phyloP scores from a whole-genome alignment of 2,113 vertebrate genomes.

The Vulpes ferrilata region DNA sequence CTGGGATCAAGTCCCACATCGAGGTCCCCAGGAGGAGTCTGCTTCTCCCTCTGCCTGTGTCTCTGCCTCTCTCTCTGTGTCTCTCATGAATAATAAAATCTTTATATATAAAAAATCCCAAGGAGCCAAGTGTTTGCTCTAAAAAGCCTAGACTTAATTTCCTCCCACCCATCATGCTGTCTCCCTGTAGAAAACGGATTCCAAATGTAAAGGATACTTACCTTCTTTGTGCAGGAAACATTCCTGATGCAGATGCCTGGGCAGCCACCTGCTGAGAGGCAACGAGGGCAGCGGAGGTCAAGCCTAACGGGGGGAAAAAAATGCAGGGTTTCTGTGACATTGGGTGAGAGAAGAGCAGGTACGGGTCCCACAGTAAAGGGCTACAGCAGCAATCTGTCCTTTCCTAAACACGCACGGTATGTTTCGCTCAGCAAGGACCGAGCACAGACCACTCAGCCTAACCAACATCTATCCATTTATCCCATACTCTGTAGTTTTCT shows the following conservation, averaged over 20 bases:
- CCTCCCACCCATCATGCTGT: not conserved
- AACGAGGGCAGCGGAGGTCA: slow-evolving; percentile 96
- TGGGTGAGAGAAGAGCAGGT: slow-evolving; percentile 61
- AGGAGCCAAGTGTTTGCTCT: slow-evolving; percentile 20
- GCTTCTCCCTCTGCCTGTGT: too few species aligned
- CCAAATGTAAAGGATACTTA: slow-evolving; percentile 83
- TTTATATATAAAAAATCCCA: too few species aligned
- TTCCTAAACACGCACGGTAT: slow-evolving; percentile 48
- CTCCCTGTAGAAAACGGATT: slow-evolving; percentile 7
- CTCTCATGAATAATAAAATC: too few species aligned
- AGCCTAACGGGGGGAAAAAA: slow-evolving; percentile 86
- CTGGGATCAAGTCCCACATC: too few species aligned
- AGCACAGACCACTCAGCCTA: not conserved
- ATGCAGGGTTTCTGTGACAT: slow-evolving; percentile 67
- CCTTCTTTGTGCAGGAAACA: slow-evolving; percentile 94
- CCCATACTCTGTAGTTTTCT: slow-evolving; percentile 49
- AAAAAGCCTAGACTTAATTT: not conserved
- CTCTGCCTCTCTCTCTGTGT: too few species aligned
- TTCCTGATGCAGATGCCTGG: slow-evolving; percentile 94
- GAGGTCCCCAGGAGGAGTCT: too few species aligned
- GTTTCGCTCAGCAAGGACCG: slow-evolving; percentile 37
- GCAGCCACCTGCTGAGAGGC: slow-evolving; percentile 96
- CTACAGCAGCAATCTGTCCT: slow-evolving; percentile 41
- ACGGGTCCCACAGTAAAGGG: slow-evolving; percentile 37
- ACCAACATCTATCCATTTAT: slow-evolving; percentile 57